These are phyloP conservation scores for Steatocranus sp. DNA, from an alignment of 2,797 vertebrate species.

Conservation along the genomic window DNA sequence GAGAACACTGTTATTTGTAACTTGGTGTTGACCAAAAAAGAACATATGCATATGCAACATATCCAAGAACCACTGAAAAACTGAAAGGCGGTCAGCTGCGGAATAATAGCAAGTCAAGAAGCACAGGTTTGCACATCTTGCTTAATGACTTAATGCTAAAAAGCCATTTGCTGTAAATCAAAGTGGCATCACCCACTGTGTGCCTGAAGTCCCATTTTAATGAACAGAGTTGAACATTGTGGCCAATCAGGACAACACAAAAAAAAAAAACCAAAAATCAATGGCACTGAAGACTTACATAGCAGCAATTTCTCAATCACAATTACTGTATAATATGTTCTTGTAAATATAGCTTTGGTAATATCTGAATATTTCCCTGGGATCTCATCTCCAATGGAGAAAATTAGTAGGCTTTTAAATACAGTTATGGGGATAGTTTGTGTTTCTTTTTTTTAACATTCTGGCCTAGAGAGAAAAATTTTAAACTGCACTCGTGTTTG, in stretches of 20 bases:
- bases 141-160: neutral
- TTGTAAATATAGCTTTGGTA: neutral
- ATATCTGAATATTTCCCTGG: neutral
- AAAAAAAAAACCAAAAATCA: fast-evolving
- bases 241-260: neutral
- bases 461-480: neutral
- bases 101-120: neutral
- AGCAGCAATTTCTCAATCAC: neutral
- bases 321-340: neutral
- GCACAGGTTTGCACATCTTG: neutral
- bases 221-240: neutral
- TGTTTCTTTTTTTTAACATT: neutral
- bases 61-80: neutral
- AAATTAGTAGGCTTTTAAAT: neutral
- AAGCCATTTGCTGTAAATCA: neutral
- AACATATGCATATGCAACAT: neutral
- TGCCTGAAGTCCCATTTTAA: neutral
- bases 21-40: neutral
- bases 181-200: neutral
- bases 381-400: neutral
- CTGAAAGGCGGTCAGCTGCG: neutral
- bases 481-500: neutral
- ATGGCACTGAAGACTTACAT: neutral
- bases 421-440: neutral
- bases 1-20: neutral